phyloP scores from a whole-genome alignment of 2,113 vertebrate genomes.

The Agelaius tricolor region DNA sequence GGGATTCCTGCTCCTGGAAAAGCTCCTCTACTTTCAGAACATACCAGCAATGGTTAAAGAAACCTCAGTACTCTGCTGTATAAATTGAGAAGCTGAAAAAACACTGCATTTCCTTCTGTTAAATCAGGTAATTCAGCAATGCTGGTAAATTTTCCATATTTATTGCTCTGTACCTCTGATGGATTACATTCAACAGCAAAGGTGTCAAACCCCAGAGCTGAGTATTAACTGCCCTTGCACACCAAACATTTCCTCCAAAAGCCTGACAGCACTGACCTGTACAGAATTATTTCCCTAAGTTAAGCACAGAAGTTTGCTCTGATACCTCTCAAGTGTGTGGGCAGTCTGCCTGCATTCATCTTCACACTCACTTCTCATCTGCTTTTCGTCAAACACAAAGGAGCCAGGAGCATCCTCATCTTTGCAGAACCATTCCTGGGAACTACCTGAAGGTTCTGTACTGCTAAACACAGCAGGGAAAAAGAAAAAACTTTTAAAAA shows the following conservation, averaged over 20 bases:
- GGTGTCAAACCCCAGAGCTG: not conserved
- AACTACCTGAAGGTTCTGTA: slow-evolving; percentile 27
- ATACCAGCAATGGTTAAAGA: not conserved
- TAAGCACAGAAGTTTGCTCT: not conserved
- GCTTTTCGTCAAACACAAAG: not conserved
- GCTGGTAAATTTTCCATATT: not conserved
- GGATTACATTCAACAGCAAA: not conserved
- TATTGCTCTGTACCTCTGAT: not conserved
- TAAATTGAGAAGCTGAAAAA: not conserved
- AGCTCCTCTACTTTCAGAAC: not conserved
- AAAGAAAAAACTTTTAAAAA: not conserved
- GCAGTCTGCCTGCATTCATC: not conserved
- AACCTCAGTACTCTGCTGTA: not conserved
- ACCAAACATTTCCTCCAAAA: not conserved
- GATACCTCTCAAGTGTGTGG: not conserved
- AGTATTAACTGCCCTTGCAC: not conserved
- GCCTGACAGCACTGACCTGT: not conserved
- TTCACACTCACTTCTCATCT: not conserved
- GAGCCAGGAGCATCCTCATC: not conserved
- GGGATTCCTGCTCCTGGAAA: not conserved
- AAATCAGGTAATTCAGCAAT: not conserved
- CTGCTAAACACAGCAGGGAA: not conserved
- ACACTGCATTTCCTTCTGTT: not conserved
- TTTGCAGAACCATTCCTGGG: slow-evolving; percentile 23
- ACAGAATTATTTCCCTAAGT: not conserved